Evolutionary conservation across 2,888 invertebrate species (phyloP), one percentile per base, ranked within the genome.

Genomic region (Conistra vaccinii): DNA sequence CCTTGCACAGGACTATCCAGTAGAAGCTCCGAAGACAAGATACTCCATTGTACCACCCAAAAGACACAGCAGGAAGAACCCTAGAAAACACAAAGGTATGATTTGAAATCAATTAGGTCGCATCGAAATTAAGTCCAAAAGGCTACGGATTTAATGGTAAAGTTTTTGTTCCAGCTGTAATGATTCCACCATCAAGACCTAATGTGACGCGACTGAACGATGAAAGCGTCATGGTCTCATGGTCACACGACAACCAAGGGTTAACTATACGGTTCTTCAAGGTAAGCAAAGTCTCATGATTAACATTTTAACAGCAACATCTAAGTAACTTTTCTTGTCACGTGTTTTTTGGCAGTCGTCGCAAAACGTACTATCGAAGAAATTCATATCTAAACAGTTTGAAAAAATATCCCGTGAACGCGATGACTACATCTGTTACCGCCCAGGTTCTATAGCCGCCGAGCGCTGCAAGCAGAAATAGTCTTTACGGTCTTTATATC

Each of bases 181-280:
- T 99, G 97, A 97, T 99, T 67, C 99, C 99, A 0, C 99, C 99
- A 0, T 98, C 98, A 1, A 97, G 97, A 32, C 99, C 99, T 0
- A 98, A 98, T 87, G 98, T 99, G 58, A 98, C 98, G 0, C 97
- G 99, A 39, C 95, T 99, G 68, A 98, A 98, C 0, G 99, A 99
- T 89, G 98, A 98, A 62, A 98, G 99, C 17, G 99, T 99, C 1
- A 99, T 99, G 98, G 98, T 99, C 20, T 97, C 98, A 48, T 99
- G 99, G 99, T 98, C 99, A 0, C 98, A 98, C 0, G 97, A 97
- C 35, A 98, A 98, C 90, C 97, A 97, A 65, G 99, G 99, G 0
- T 94, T 99, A 35, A 97, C 98, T 1, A 99, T 99, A 88, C 97
- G 97, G 86, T 99, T 99, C 92, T 99, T 99, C 93, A 99, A 99